phyloP scores from a whole-genome alignment of 2,888 invertebrate species.

The Ryuthela nishihirai region DNA sequence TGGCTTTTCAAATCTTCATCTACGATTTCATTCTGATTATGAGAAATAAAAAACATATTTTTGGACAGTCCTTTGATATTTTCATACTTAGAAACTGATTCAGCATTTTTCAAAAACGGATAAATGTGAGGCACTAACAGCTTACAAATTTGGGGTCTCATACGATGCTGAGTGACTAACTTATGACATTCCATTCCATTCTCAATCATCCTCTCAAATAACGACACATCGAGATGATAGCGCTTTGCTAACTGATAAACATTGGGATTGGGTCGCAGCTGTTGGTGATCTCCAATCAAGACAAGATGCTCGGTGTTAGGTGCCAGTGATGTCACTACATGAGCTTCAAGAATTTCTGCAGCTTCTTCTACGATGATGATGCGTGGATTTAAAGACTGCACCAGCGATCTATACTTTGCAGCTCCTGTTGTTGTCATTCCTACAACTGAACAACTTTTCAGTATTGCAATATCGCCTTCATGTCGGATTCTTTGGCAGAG shows the following conservation, averaged over 20 bases:
- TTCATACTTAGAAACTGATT: slow-evolving; percentile 44
- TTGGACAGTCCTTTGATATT: slow-evolving; percentile 44
- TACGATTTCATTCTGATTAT: slow-evolving; percentile 17
- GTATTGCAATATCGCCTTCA: too few relatives aligned
- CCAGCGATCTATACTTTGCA: slow-evolving; percentile 62
- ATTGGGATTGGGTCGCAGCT: slow-evolving; percentile 53
- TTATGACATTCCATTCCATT: slow-evolving; percentile 48
- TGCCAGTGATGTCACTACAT: slow-evolving; percentile 73
- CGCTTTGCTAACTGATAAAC: slow-evolving; percentile 50
- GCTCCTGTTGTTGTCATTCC: slow-evolving; percentile 76
- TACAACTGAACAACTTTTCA: too few relatives aligned
- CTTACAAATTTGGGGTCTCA: slow-evolving; percentile 50
- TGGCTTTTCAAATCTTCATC: slow-evolving; percentile 30
- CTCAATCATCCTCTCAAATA: slow-evolving; percentile 48
- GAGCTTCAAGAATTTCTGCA: slow-evolving; percentile 80
- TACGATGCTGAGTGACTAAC: slow-evolving; percentile 51
- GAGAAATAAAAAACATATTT: slow-evolving; percentile 47
- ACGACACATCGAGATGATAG: slow-evolving; percentile 51
- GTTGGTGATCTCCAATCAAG: slow-evolving; percentile 60
- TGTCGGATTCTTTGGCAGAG: too few relatives aligned
- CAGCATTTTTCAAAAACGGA: slow-evolving; percentile 29
- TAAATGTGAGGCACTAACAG: slow-evolving; percentile 49
- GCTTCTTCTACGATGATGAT: slow-evolving; percentile 77
- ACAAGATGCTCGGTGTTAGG: slow-evolving; percentile 72
- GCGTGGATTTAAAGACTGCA: slow-evolving; percentile 60